Evolutionary conservation across 2,113 vertebrate species (phyloP).

Genomic region (Carassius carassius): DNA sequence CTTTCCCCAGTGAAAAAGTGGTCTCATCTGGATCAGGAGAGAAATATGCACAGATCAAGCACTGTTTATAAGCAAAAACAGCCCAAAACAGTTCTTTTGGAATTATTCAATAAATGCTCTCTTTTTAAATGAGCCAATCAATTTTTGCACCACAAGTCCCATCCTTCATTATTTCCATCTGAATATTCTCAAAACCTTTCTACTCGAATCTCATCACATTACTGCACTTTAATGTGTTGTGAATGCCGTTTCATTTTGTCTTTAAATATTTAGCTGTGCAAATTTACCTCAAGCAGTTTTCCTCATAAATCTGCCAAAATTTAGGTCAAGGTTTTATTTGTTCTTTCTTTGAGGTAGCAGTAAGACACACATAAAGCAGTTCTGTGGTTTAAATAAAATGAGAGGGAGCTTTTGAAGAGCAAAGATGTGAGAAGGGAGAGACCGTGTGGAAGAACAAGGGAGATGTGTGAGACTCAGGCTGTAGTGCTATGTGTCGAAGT

Average conservation of each 20-base stretch:
- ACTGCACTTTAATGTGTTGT: background rate
- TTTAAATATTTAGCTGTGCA: slow-evolving; percentile 53
- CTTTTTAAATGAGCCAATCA: background rate
- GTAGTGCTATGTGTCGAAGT: slow-evolving; percentile 25
- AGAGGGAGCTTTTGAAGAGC: slow-evolving; percentile 25
- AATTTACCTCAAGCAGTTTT: slow-evolving; percentile 46
- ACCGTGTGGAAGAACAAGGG: background rate
- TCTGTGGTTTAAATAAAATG: slow-evolving; percentile 21
- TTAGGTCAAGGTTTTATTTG: background rate
- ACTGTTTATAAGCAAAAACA: too few species aligned
- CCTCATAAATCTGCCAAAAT: slow-evolving; percentile 12
- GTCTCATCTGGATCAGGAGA: too few species aligned
- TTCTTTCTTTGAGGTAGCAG: slow-evolving; percentile 3
- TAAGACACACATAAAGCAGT: slow-evolving; percentile 49
- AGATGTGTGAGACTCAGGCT: slow-evolving; percentile 17
- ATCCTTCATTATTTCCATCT: background rate
- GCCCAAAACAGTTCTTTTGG: too few species aligned
- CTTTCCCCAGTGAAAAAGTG: too few species aligned
- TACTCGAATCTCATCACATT: background rate
- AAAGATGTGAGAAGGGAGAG: slow-evolving; percentile 11
- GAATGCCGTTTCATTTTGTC: background rate
- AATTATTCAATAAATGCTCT: too few species aligned
- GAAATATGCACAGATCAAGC: too few species aligned
- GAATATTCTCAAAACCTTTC: background rate
- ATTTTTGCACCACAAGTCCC: background rate